These are phyloP conservation scores for Rhinatrema bivittatum DNA, from an alignment of 2,797 vertebrate species.

Conservation along the genomic window DNA sequence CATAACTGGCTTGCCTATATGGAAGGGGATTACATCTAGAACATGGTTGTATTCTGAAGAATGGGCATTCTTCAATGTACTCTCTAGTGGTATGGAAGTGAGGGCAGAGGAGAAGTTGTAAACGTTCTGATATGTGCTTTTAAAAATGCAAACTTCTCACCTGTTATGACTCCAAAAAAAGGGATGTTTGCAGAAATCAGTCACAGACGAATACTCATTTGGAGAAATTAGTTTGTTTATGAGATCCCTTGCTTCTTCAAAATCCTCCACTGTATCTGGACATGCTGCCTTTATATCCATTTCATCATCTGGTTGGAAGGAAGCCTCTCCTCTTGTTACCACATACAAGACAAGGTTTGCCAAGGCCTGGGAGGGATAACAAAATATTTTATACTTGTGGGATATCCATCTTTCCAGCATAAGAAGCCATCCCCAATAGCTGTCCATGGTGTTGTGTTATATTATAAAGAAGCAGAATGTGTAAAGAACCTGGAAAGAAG, in stretches of 20 bases:
- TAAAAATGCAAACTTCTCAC: no score
- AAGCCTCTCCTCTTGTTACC: slow-evolving; percentile 17
- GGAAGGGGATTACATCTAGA: no score
- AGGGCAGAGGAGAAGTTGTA: no score
- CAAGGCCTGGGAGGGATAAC: slow-evolving; percentile 35
- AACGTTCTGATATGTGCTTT: no score
- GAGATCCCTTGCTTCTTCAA: slow-evolving; percentile 28
- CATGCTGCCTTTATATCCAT: neutral
- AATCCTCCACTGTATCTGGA: slow-evolving; percentile 1
- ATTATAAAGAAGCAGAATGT: no score
- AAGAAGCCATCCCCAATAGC: no score
- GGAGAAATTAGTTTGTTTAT: neutral
- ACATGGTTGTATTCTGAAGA: no score
- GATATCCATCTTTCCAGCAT: neutral
- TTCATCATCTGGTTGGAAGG: slow-evolving; percentile 1
- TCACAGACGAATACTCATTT: slow-evolving; percentile 21
- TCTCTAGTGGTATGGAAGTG: no score
- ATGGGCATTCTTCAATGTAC: no score
- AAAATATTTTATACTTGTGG: neutral
- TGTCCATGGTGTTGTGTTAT: no score
- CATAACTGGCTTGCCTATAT: no score
- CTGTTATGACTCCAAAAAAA: slow-evolving; percentile 47
- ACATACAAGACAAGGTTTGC: slow-evolving; percentile 39
- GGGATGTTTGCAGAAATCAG: slow-evolving; percentile 38
- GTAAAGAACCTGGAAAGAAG: no score